Conservation (phyloP, 2,113 vertebrate species). For the Empidonax alnorum region DNA sequence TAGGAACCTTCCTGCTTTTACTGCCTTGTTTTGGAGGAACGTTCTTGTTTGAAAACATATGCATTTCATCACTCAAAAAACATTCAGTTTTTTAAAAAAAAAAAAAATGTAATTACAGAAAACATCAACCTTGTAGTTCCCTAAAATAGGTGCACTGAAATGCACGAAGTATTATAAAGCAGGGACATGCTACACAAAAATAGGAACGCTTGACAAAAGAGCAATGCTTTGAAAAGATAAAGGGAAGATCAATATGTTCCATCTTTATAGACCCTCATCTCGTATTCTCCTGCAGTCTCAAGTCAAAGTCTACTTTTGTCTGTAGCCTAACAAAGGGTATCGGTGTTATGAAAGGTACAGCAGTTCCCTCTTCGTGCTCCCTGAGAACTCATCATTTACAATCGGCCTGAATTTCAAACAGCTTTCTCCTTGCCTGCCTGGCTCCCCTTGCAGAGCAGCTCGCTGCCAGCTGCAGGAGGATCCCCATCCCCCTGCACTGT, state of each 20-base stretch:
- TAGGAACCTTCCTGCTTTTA: background rate
- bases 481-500: background rate
- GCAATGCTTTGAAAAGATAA: conserved; percentile 57
- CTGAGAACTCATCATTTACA: conserved; percentile 28
- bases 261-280: conserved; percentile 43
- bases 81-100: background rate
- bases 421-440: background rate
- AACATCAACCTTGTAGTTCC: background rate
- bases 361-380: background rate
- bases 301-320: conserved; percentile 59
- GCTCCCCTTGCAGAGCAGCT: background rate
- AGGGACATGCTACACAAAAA: background rate
- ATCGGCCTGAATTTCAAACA: background rate
- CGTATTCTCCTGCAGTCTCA: conserved; percentile 43
- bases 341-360: background rate
- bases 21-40: background rate
- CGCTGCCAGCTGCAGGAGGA: background rate
- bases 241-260: conserved; percentile 62
- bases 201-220: conserved; percentile 34
- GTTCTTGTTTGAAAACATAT: background rate
- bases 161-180: background rate
- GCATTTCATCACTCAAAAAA: background rate
- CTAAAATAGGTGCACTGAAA: background rate
- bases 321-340: conserved; percentile 49
- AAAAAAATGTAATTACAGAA: background rate